Percentiles rank a stretch among this genome's conserved stretches.
phyloP scores from a whole-genome alignment of 2,113 vertebrate species.

The Odocoileus hemionus region DNA sequence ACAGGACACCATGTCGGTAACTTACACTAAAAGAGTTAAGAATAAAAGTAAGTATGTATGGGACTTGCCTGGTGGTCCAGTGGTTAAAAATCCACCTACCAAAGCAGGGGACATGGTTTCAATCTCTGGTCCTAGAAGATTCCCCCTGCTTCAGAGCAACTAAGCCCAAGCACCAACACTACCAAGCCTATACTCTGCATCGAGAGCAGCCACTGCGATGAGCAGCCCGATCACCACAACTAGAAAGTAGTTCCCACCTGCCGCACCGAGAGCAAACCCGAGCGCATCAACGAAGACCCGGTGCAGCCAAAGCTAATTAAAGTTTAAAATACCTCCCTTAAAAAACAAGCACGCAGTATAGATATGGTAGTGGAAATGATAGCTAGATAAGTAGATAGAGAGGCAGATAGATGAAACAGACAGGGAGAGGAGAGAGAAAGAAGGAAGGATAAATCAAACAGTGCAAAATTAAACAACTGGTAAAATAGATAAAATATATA shows the following conservation, averaged over 20 bases:
- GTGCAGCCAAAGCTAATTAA: not conserved
- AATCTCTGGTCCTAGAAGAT: not conserved
- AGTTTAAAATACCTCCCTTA: not conserved
- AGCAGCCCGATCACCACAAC: fast-evolving
- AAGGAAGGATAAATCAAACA: not conserved
- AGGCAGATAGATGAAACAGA: not conserved
- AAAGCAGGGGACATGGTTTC: not conserved
- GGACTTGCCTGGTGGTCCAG: not conserved
- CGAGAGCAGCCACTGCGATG: not conserved
- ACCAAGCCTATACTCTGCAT: not conserved
- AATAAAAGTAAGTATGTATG: not conserved
- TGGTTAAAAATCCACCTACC: not conserved
- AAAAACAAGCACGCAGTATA: not conserved
- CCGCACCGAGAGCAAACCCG: not conserved
- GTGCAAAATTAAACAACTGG: not conserved
- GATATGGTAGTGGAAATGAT: not conserved
- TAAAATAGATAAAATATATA: not conserved
- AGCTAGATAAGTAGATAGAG: not conserved
- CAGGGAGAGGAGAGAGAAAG: not conserved
- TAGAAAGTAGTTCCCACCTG: not conserved
- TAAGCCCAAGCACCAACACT: not conserved
- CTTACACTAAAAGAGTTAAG: not conserved
- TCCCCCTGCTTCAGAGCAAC: not conserved
- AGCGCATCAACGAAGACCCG: not conserved
- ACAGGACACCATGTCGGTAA: not conserved